Base-by-base conservation (phyloP, 2,888 invertebrate species). In the Hylaea fasciaria region DNA sequence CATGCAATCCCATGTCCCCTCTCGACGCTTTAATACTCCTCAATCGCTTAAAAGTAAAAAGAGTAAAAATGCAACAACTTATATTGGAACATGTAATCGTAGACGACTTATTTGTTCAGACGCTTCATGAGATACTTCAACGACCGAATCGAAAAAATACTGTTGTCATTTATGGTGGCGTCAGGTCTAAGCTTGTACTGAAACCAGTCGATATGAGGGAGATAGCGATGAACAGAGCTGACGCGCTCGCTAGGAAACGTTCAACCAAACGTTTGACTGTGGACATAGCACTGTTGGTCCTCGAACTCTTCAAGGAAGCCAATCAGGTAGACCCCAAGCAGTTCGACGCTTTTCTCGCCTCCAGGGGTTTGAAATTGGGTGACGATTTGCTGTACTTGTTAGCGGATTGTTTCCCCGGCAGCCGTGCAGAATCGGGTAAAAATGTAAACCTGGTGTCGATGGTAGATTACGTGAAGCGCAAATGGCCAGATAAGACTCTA, bases 401-500 rank as follows among this genome's bases (percentile, higher is more conserved):
- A 37, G n/a, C 12, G 5, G 12, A 37, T 3, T n/a, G 11, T n/a
- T 37, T 37, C n/a, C 37, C 37, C n/a, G 37, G 37, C 37, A 3
- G 10, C n/a, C 37, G 37, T 2, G 0, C 37, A n/a, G 37, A 37
- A 65, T 8, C 85, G 86, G 64, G 12, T 62, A 1, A 85, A 76
- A 57, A 74, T 3, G 68, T 88, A 17, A 70, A 81, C 70, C 58
- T 87, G 7, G 64, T 40, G 3, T 35, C 48, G 8, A 37, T 86
- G 43, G 78, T 75, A 0, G 87, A 87, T 22, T 87, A 75, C 64
- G 65, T 83, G 13, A 74, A 73, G 50, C 75, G 83, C 11, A 84
- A 82, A 70, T 88, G 87, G 86, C 87, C 88, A 2, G 84, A 86
- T 4, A 77, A 75, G n/a, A n/a, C 7, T 3, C 37, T 37, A 12